Evolutionary conservation across 2,113 vertebrate genomes (phyloP), one percentile per base, ranked within the genome.

Genomic region (Herpetotheres cachinnans): DNA sequence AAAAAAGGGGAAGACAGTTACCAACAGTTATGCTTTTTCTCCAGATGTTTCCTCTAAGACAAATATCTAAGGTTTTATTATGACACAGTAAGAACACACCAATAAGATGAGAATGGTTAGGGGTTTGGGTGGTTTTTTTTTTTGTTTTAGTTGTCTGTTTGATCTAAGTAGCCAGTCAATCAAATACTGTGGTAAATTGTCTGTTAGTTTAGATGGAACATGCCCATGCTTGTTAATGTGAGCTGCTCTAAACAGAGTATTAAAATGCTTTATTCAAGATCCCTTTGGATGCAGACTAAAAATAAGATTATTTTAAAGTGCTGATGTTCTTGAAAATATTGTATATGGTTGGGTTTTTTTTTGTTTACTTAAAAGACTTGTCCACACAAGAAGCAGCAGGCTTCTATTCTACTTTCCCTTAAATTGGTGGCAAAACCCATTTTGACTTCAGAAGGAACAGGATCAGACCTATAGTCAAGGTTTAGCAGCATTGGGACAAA

Each of bases 41-140:
- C 86, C 94, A 94, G 96, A 97, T 97, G 97, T 97, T 98, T 97
- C 97, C 96, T 98, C 82, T 86, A 89, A 96, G 87, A 96, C 91
- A 94, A 94, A 90, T 95, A 96, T 54, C 52, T 92, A 82, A 34
- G 36, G 88, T 86, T 93, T 90, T 95, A 94, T 97, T 97, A 97
- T 96, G 93, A 89, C 77, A 90, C 70, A 90, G 71, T 93, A 73
- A 86, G 54, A 95, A 67, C 40, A 44, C 11, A 2, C 74, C 82
- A 92, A 9, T 89, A 78, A 93, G 93, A 88, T 9, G 5, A 85
- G 62, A 83, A 46, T 47, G 26, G n/a, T 67, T 90, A 7, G 12
- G 25, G 2, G 0, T 0, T 9, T 24, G 16, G 10, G 9, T 66
- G n/a, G n/a, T 40, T n/a, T 4, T 38, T 12, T 19, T 32, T 22